These are phyloP conservation scores for Alexandromys oeconomus DNA, from an alignment of 2,797 vertebrate genomes.

Conservation along the genomic window DNA sequence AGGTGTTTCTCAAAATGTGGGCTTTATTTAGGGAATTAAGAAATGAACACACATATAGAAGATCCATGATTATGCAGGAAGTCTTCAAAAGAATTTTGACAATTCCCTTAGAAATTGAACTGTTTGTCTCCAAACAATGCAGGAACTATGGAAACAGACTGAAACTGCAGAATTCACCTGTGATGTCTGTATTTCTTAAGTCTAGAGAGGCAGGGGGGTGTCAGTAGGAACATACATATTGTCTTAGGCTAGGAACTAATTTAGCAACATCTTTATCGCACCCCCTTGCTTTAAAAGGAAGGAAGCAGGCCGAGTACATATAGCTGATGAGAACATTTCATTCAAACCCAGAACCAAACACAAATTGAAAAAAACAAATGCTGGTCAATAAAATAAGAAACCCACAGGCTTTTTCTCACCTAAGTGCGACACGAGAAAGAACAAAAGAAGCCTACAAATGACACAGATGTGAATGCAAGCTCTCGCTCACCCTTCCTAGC, in stretches of 20 bases:
- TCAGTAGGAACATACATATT: not conserved
- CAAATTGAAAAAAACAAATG: not conserved
- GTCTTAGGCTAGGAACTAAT: slow-evolving; percentile 8
- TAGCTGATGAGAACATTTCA: not conserved
- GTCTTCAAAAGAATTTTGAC: slow-evolving; percentile 55
- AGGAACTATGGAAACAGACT: slow-evolving; percentile 53
- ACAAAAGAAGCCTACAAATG: not conserved
- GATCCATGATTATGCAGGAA: not conserved
- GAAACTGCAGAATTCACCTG: slow-evolving; percentile 61
- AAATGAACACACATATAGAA: not conserved
- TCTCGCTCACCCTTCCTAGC: not conserved
- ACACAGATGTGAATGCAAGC: not conserved
- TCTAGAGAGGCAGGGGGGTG: not conserved
- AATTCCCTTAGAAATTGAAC: slow-evolving; percentile 49
- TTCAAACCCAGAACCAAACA: slow-evolving; percentile 31
- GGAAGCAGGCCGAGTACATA: not conserved
- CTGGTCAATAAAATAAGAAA: not conserved
- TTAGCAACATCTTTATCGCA: not conserved
- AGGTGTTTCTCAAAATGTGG: not conserved
- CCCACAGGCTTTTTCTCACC: not conserved
- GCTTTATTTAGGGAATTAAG: not conserved
- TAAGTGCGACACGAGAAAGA: not conserved
- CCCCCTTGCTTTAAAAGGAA: not conserved
- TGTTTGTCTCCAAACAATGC: slow-evolving; percentile 65
- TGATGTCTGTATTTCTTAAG: slow-evolving; percentile 8